phyloP scores from a whole-genome alignment of 2,888 invertebrate species.

The Proisotoma minuta region DNA sequence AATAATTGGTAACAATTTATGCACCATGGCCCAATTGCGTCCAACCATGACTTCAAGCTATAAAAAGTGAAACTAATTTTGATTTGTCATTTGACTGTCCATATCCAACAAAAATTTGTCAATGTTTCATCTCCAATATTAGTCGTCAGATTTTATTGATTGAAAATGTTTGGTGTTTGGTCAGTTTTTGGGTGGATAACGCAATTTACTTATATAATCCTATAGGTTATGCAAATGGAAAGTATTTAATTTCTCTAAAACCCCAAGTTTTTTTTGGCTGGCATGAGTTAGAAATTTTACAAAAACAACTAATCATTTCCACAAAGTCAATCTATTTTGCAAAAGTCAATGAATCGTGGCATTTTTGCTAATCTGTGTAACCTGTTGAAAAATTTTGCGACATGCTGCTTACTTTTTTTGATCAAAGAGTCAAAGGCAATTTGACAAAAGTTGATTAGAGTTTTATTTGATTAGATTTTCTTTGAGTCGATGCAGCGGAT shows the following conservation, averaged over 20 bases:
- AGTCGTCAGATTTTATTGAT: too few species aligned
- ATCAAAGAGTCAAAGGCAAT: background rate
- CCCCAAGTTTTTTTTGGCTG: too few species aligned
- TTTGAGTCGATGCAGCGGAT: too few species aligned
- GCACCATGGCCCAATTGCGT: constrained; percentile 3
- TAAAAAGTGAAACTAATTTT: constrained; percentile 6
- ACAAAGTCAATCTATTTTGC: background rate
- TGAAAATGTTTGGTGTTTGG: too few species aligned
- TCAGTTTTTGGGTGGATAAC: too few species aligned
- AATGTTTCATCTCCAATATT: background rate
- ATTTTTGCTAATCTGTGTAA: background rate
- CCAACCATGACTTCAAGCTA: background rate
- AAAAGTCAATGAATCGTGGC: background rate
- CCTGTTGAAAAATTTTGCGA: background rate
- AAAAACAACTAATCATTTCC: background rate
- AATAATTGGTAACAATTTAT: too few species aligned
- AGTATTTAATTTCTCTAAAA: too few species aligned
- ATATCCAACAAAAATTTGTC: background rate
- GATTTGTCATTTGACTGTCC: background rate
- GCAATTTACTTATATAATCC: too few species aligned
- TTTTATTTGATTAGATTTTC: too few species aligned
- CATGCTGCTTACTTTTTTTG: background rate
- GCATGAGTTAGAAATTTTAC: too few species aligned
- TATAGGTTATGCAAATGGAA: too few species aligned
- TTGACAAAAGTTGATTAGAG: too few species aligned